Evolutionary conservation across 1,140 invertebrate species (phyloP).

Genomic region (Copidosoma floridanum): DNA sequence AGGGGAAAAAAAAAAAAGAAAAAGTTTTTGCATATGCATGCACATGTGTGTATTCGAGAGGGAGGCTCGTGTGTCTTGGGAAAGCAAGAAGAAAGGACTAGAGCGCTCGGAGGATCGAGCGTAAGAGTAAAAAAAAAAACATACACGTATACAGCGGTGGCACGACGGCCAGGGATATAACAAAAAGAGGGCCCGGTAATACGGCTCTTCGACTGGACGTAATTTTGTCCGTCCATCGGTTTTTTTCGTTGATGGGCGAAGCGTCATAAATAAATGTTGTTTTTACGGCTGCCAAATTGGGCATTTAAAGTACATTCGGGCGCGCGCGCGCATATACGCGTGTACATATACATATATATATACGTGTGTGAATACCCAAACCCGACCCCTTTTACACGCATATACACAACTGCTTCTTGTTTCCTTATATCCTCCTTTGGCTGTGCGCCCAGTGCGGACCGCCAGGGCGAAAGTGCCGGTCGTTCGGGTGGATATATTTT

Average conservation of each 20-base stretch:
- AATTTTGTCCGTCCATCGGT: constrained; percentile 41
- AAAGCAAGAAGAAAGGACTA: constrained; percentile 9
- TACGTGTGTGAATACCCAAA: no score
- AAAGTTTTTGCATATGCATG: no score
- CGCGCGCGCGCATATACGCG: not conserved
- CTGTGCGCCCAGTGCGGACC: not conserved
- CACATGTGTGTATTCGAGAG: no score
- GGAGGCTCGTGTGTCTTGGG: no score
- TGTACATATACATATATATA: no score
- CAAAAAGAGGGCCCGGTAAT: no score
- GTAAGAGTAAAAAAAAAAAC: not conserved
- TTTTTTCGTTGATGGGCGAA: constrained; percentile 49
- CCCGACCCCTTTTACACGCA: no score
- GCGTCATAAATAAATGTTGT: constrained; percentile 56
- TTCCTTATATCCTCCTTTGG: no score
- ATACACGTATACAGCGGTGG: not conserved
- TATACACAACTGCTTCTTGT: no score
- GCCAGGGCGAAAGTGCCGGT: not conserved
- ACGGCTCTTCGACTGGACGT: constrained; percentile 28
- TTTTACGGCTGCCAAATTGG: constrained; percentile 57
- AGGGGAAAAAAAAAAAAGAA: no score
- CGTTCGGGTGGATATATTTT: not conserved
- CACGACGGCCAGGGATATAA: no score
- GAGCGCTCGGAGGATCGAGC: not conserved
- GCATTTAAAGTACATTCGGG: constrained; percentile 51